Percentiles rank a stretch among this genome's conserved stretches.
Conservation (phyloP, 2,888 invertebrate species). For the Mesoligia furuncula region DNA sequence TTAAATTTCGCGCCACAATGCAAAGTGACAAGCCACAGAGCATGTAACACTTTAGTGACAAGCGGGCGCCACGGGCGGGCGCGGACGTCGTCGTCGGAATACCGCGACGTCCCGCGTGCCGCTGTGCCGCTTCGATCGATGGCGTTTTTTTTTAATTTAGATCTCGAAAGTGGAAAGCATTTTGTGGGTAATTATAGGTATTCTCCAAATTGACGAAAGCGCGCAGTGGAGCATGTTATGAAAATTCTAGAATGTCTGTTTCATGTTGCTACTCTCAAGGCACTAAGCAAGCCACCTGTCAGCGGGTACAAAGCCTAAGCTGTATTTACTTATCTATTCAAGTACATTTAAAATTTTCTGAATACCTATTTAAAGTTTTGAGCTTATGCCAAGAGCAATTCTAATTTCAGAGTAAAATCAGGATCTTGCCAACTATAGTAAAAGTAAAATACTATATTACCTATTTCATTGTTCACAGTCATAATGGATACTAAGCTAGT, state of each 20-base stretch:
- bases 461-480: slow-evolving; percentile 99
- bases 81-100: no score
- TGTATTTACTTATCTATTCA: background rate
- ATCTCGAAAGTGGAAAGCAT: no score
- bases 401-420: slow-evolving; percentile 18
- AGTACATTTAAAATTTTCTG: background rate
- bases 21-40: no score
- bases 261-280: background rate
- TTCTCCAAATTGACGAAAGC: no score
- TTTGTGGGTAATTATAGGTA: no score
- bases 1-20: no score
- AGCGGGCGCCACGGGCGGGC: no score
- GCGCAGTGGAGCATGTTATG: background rate
- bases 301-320: background rate
- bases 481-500: slow-evolving; percentile 98
- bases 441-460: slow-evolving; percentile 71
- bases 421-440: slow-evolving; percentile 30
- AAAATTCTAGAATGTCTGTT: background rate
- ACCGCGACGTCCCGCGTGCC: no score
- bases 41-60: no score
- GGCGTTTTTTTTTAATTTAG: no score
- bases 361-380: slow-evolving; percentile 18
- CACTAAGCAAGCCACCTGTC: background rate
- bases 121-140: no score
- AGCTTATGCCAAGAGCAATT: slow-evolving; percentile 36